phyloP scores from a whole-genome alignment of 2,797 vertebrate species.

The Girardinus metallicus region DNA sequence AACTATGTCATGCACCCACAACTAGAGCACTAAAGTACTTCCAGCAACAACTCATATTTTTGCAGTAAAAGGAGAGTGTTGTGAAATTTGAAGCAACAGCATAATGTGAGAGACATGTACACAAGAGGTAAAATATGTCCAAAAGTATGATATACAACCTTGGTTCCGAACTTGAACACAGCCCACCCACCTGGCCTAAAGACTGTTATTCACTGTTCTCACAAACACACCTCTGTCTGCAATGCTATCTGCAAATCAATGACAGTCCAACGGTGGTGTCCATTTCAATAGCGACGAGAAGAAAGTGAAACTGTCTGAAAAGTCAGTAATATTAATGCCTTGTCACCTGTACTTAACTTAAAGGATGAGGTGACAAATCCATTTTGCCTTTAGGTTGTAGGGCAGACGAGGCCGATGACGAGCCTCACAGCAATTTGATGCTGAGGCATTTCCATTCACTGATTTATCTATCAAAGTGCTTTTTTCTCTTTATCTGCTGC shows the following conservation, averaged over 20 bases:
- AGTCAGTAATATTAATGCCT: background rate
- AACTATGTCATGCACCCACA: background rate
- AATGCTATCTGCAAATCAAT: background rate
- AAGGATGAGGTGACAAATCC: background rate
- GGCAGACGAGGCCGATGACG: background rate
- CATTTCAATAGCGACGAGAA: background rate
- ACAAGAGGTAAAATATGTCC: background rate
- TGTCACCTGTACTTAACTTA: background rate
- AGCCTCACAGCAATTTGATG: background rate
- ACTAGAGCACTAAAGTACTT: background rate
- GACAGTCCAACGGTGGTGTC: background rate
- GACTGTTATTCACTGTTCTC: background rate
- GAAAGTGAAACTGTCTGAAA: background rate
- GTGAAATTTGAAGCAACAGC: background rate
- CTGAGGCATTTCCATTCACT: background rate
- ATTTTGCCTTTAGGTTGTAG: background rate
- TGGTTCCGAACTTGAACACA: background rate
- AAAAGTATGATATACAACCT: background rate
- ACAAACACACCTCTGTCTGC: background rate
- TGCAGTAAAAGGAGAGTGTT: background rate
- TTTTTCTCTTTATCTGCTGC: slow-evolving; percentile 4
- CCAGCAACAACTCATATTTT: background rate
- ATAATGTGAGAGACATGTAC: background rate
- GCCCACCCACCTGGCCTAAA: background rate
- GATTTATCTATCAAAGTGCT: background rate